Conservation (phyloP, 2,888 invertebrate genomes). For the Morpho deidamia region DNA sequence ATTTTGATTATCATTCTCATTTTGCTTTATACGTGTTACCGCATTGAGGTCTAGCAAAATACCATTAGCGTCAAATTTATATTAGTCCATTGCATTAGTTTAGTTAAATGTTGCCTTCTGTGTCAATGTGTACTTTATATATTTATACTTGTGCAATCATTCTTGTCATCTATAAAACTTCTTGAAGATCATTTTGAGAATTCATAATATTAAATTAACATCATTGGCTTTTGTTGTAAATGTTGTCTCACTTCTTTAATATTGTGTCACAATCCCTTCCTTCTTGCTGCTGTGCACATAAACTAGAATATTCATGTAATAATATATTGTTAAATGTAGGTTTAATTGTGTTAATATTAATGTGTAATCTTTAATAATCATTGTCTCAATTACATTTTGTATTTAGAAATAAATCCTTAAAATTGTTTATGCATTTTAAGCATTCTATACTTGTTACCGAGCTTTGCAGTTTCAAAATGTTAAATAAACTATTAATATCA, state of each 20-base stretch:
- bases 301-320: slow-evolving; percentile 3
- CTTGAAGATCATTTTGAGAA: not conserved
- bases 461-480: not conserved
- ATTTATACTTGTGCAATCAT: slow-evolving; percentile 1
- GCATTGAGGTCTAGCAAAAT: not conserved
- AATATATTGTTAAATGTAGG: not conserved
- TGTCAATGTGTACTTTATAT: slow-evolving; percentile 1
- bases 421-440: not conserved
- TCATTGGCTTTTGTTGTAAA: slow-evolving; percentile 13
- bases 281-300: slow-evolving; percentile 17
- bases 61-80: not conserved
- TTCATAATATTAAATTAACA: not conserved
- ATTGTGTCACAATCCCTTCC: slow-evolving; percentile 9
- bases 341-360: not conserved
- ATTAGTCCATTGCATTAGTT: slow-evolving; percentile 4
- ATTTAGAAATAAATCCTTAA: too few relatives aligned
- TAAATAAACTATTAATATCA: not conserved
- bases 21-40: slow-evolving; percentile 16
- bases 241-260: slow-evolving; percentile 22
- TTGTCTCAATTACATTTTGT: not conserved
- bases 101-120: slow-evolving; percentile 2
- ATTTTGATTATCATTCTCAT: slow-evolving; percentile 15
- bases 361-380: not conserved
- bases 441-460: not conserved
- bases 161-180: not conserved